A percentile compares a stretch with the other conserved stretches of the same genome.
Evolutionary conservation across 2,797 vertebrate species (phyloP).

Genomic region (Catharus ustulatus): DNA sequence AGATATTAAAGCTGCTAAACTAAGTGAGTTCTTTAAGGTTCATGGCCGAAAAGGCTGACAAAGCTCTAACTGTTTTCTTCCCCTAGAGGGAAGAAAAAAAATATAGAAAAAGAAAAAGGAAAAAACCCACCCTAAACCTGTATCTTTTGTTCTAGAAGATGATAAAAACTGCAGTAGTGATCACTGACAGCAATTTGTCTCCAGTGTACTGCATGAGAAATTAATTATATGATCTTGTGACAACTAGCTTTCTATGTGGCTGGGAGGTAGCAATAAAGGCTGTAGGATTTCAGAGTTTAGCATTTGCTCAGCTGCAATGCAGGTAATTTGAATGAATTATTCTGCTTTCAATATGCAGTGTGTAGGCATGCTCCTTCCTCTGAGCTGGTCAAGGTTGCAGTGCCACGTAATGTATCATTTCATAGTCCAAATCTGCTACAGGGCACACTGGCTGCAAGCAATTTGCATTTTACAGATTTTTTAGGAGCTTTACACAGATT

Average conservation of each 20-base stretch:
- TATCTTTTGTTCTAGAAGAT: conserved; percentile 49
- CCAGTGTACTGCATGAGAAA: conserved; percentile 33
- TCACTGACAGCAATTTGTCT: conserved; percentile 56
- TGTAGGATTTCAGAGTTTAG: conserved; percentile 47
- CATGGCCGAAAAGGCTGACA: conserved; percentile 42
- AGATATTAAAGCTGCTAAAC: conserved; percentile 52
- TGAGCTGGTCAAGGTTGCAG: background rate
- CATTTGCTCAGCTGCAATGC: conserved; percentile 50
- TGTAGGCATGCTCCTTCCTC: background rate
- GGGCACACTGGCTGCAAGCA: background rate
- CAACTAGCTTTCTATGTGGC: background rate
- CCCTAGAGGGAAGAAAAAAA: background rate
- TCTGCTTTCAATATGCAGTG: background rate
- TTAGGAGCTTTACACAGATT: background rate
- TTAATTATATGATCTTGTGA: conserved; percentile 42
- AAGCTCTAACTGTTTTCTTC: background rate
- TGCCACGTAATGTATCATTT: background rate
- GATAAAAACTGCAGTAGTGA: conserved; percentile 39
- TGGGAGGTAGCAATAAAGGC: conserved; percentile 20
- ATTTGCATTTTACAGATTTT: background rate
- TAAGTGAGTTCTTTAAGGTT: conserved; percentile 44
- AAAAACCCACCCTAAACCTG: background rate
- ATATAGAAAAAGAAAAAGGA: background rate
- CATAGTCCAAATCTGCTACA: background rate
- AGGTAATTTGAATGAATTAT: conserved; percentile 51